Evolutionary conservation across 2,888 invertebrate species (phyloP), one percentile per base, ranked within the genome.

Genomic region (Electrophaes corylata): DNA sequence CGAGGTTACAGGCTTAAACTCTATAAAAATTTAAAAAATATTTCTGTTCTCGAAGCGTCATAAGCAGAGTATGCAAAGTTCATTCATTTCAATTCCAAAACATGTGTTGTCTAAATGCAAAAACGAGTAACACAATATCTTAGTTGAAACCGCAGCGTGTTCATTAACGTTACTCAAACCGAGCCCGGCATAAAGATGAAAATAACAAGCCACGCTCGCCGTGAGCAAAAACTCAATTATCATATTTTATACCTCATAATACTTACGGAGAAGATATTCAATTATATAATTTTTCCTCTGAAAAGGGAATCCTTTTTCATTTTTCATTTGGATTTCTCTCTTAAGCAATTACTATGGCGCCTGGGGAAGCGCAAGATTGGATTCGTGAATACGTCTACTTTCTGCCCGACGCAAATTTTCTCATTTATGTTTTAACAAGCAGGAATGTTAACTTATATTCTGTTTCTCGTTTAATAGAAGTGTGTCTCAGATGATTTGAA

Each of bases 291-390:
- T 90, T 90, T 89, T 88, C 84, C 85, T 87, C 83, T 84, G 84
- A 84, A 89, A 87, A 88, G 84, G 86, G 88, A 88, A 83, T 89
- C 88, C 88, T 89, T 89, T 90, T 90, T 90, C 88, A 90, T 91
- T 91, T 91, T 88, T 91, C 90, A 91, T 91, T 91, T 90, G 91
- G 90, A 91, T 91, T 91, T 91, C 91, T 91, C 91, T 91, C 90
- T 90, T 91, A 91, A 90, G 89, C 90, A 91, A 91, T 91, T 91
- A 91, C 83, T 75, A 69, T 78, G 67, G 70, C 75, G 88, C 88
- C 85, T 79, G 79, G 78, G 86, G 88, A 83, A 75, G 71, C 76
- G 79, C 70, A 81, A 78, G 84, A 88, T 85, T 83, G 84, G 82
- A 79, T 82, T 71, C 78, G 72, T 74, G 80, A 75, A 75, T 80